Conservation (phyloP, 2,113 vertebrate genomes). For the Labrus mixtus region DNA sequence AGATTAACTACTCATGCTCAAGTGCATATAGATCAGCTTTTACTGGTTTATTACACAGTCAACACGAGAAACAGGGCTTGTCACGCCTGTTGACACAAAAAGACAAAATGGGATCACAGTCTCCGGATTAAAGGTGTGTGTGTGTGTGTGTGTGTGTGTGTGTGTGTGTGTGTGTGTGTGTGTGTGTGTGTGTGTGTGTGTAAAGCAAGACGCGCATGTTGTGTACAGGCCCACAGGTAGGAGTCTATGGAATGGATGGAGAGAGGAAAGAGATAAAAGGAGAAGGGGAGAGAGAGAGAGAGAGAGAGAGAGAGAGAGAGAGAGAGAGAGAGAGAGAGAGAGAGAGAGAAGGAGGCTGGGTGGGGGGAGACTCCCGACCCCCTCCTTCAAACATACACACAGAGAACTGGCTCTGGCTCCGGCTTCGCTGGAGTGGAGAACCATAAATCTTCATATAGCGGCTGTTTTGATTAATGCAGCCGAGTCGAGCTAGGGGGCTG, state of each 20-base stretch:
- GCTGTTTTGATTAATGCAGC: slow-evolving; percentile 93
- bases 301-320: slow-evolving; percentile 20
- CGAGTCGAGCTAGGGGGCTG: slow-evolving; percentile 92
- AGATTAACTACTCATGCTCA: slow-evolving; percentile 47
- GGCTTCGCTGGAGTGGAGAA: slow-evolving; percentile 88
- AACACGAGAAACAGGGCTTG: slow-evolving; percentile 52
- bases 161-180: slow-evolving; percentile 16
- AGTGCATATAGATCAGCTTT: slow-evolving; percentile 58
- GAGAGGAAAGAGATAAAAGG: slow-evolving; percentile 38
- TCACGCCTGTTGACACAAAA: slow-evolving; percentile 74
- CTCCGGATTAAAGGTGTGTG: slow-evolving; percentile 69
- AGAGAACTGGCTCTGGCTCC: slow-evolving; percentile 82
- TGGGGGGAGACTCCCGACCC: slow-evolving; percentile 62
- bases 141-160: slow-evolving; percentile 30
- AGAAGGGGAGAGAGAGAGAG: not conserved
- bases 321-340: slow-evolving; percentile 7
- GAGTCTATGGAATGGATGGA: slow-evolving; percentile 63
- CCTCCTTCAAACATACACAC: slow-evolving; percentile 82
- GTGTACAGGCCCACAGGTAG: slow-evolving; percentile 72
- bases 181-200: slow-evolving; percentile 47
- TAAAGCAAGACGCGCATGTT: slow-evolving; percentile 63
- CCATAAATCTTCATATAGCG: slow-evolving; percentile 98
- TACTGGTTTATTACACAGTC: slow-evolving; percentile 49
- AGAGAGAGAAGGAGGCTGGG: slow-evolving; percentile 33
- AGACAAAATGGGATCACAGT: slow-evolving; percentile 75